Base-by-base conservation (phyloP, 1,140 invertebrate genomes). In the Leptopilina boulardi region DNA sequence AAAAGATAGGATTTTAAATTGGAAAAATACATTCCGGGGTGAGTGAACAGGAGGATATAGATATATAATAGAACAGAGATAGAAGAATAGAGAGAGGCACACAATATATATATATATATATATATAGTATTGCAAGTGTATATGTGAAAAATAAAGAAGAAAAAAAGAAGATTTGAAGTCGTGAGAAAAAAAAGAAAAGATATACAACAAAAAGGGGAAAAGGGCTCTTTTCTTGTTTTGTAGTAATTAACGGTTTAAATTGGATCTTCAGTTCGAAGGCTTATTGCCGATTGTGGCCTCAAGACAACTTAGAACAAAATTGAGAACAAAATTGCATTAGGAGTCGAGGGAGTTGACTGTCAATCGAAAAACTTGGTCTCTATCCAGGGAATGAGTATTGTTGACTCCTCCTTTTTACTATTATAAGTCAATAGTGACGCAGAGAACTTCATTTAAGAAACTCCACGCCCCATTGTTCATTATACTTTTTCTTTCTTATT, bases 1-100 rank as follows among this genome's bases (percentile, higher is more conserved):
- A 90, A 90, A 85, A 89, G 89, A 87, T 86, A 87, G 80, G 83
- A 88, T 89, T 89, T 89, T 89, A 90, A 90, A 86, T 86, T 86
- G 84, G 75, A 83, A 85, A 86, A 85, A 82, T 83, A 77, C 71
- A 75, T 54, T 66, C 44, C 41, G 73, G 71, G 54, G 74, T 75
- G 74, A 77, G 74, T 74, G 73, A 79, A 78, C 80, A 78, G 74
- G 84, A 80, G 77, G 80, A 80, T 34, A 34, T 34, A 34, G 34
- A 9, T 38, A 38, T n/a, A n/a, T 80, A 82, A 75, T 76, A 80
- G 75, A 77, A 47, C 23, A 73, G 47, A 54, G 75, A 34, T 54
- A 47, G 71, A 66, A 73, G 73, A 73, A 54, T 23, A 66, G 74
- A 77, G 73, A 71, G 78, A 80, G 73, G 77, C 44, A 78, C 13